Base-by-base conservation (phyloP, 2,888 invertebrate genomes). In the Harpagoxenus sublaevis region DNA sequence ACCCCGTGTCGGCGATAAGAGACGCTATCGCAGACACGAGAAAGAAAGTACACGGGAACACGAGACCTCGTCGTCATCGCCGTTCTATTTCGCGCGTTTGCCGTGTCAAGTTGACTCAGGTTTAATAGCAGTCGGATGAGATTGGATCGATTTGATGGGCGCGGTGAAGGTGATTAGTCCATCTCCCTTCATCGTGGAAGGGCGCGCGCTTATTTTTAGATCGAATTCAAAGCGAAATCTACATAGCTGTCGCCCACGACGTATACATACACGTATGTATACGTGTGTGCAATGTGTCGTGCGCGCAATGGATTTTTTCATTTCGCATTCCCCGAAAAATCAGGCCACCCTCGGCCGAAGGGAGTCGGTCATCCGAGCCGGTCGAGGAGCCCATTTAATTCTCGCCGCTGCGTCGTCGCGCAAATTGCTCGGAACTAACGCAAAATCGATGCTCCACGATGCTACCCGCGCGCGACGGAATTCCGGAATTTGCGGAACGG, bases 71-170 rank as follows among this genome's bases (percentile, higher is more conserved):
- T 53, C 65, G 28, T 39, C 66, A 28, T 18, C 39, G 77, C 12
- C 39, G 45, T 28, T 78, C 55, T 45, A 78, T 70, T 55, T 70
- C 78, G 31, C 78, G 31, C 68, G 78, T 68, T 78, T 78, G 45
- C 23, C 45, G 23, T 57, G 70, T 78, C 75, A 85, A 89, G 84
- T 89, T 86, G 82, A 88, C 83, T 90, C 74, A 81, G 82, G 83
- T 83, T 87, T 88, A 87, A 85, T 87, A 78, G 85, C 66, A 81
- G 75, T 84, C 71, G 66, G 66, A 85, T 75, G 83, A 87, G 88
- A 89, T 89, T 82, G 91, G 88, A 89, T 91, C 89, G 89, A 91
- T 91, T 88, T 89, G 89, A 91, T 88, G 89, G 89, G 86, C 66
- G 86, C 83, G 85, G 68, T 89, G 84, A 87, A 89, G 89, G 71